A percentile compares a stretch with the other conserved stretches of the same genome.
These are phyloP conservation scores for Idaea straminata DNA, from an alignment of 2,888 invertebrate species.

Conservation along the genomic window DNA sequence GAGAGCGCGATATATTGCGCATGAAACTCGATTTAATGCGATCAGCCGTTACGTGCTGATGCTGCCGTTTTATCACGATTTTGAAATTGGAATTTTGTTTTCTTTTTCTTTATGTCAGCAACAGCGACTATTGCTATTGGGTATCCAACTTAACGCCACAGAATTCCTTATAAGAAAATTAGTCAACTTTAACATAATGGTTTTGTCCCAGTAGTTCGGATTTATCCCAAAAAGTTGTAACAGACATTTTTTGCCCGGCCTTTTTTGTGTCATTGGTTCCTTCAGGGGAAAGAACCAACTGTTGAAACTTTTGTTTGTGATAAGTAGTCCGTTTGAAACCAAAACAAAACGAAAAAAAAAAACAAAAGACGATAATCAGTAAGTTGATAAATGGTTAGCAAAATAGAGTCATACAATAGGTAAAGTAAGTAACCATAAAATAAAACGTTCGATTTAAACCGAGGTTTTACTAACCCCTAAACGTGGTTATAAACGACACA, in stretches of 20 bases:
- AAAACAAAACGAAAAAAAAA: background rate
- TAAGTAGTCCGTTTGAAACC: background rate
- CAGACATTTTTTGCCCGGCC: too few relatives aligned
- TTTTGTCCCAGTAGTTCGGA: too few relatives aligned
- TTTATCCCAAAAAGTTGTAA: too few relatives aligned
- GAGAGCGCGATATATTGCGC: constrained; percentile 63
- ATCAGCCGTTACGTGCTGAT: constrained; percentile 25
- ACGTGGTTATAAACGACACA: constrained; percentile 65
- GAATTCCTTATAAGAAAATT: too few relatives aligned
- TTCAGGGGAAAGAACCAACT: too few relatives aligned
- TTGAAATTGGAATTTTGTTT: constrained; percentile 14
- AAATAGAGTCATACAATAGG: constrained; percentile 8
- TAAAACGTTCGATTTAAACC: constrained; percentile 45
- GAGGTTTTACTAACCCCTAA: constrained; percentile 46
- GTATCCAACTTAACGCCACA: too few relatives aligned
- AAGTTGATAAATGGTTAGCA: background rate
- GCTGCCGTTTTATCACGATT: constrained; percentile 9
- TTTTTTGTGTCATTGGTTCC: too few relatives aligned
- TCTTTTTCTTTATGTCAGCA: constrained; percentile 1
- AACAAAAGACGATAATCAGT: constrained; percentile 10
- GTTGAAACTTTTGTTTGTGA: too few relatives aligned
- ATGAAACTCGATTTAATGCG: constrained; percentile 62
- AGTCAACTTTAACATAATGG: too few relatives aligned
- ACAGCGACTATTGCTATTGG: too few relatives aligned
- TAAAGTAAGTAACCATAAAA: constrained; percentile 26